These are phyloP conservation scores for Triops longicaudatus DNA, from an alignment of 1,140 invertebrate genomes.

Conservation along the genomic window DNA sequence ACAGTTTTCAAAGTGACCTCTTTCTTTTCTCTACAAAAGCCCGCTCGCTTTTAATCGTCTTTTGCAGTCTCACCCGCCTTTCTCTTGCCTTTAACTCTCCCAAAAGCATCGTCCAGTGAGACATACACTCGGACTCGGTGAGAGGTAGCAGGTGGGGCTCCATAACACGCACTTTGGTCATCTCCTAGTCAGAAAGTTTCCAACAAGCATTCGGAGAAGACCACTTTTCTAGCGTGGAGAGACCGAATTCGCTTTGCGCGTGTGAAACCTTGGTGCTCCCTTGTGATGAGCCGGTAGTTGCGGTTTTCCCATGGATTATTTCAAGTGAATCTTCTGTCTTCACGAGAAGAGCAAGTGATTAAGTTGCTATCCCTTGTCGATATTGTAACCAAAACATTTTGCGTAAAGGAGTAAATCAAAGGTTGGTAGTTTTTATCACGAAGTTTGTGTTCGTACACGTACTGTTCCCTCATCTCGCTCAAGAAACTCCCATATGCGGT, in stretches of 20 bases:
- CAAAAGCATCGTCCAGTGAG: background rate
- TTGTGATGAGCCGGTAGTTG: too few relatives aligned
- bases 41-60: background rate
- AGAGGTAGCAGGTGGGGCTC: constrained; percentile 9
- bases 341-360: background rate
- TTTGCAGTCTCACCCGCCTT: constrained; percentile 2
- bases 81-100: constrained; percentile 11
- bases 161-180: constrained; percentile 3
- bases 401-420: too few relatives aligned
- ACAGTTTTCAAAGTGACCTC: background rate
- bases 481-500: background rate
- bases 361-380: background rate
- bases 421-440: too few relatives aligned
- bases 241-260: too few relatives aligned
- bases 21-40: background rate
- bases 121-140: background rate
- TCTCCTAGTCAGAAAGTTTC: background rate
- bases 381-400: too few relatives aligned
- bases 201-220: background rate
- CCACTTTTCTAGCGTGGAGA: background rate
- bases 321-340: background rate
- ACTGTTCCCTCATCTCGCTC: background rate
- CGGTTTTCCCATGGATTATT: background rate
- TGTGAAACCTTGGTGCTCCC: too few relatives aligned
- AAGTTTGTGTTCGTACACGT: too few relatives aligned